phyloP scores from a whole-genome alignment of 2,113 vertebrate genomes.

The Vulpes ferrilata region DNA sequence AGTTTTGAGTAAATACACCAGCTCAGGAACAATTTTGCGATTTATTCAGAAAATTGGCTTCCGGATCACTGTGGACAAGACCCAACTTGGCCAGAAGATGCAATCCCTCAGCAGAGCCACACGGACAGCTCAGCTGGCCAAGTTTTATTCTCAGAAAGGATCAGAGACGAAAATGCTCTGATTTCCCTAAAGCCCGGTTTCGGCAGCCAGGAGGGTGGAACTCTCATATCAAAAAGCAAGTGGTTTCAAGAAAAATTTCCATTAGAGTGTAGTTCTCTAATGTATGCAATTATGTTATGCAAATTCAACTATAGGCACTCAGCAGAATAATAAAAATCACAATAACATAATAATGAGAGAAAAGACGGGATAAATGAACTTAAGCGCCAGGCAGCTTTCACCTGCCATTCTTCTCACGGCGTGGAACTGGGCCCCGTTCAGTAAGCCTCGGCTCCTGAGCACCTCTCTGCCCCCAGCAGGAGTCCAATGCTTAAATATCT shows the following conservation, averaged over 20 bases:
- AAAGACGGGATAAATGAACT: neutral
- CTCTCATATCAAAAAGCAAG: neutral
- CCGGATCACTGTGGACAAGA: slow-evolving; percentile 30
- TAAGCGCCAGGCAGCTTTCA: neutral
- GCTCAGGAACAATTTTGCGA: neutral
- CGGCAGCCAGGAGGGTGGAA: neutral
- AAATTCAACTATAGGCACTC: neutral
- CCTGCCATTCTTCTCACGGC: neutral
- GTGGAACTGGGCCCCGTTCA: too few species aligned
- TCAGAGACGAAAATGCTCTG: neutral
- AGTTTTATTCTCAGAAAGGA: slow-evolving; percentile 10
- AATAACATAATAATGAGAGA: neutral
- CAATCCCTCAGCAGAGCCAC: neutral
- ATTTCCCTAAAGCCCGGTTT: neutral
- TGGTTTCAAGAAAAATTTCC: neutral
- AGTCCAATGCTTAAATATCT: neutral
- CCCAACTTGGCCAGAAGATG: slow-evolving; percentile 51
- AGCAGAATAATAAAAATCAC: neutral
- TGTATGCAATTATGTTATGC: neutral
- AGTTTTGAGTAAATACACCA: slow-evolving; percentile 18
- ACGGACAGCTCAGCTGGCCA: neutral
- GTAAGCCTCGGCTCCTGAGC: neutral
- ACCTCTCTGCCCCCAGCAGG: neutral
- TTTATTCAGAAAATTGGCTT: slow-evolving; percentile 61
- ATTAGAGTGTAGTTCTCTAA: neutral